Evolutionary conservation across 2,797 vertebrate genomes (phyloP).

Genomic region (Echiichthys vipera): DNA sequence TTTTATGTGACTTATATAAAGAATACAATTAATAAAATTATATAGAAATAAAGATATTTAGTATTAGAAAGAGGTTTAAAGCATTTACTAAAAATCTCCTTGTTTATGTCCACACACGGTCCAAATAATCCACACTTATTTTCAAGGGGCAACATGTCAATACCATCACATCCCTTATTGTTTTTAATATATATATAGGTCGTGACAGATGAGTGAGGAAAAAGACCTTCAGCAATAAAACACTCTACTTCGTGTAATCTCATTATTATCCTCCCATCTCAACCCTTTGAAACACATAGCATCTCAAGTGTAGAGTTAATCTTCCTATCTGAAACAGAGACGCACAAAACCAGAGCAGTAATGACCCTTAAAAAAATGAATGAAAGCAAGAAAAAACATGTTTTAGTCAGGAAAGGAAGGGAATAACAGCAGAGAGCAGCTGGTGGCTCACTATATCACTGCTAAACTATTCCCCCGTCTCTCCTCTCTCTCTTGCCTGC

Average conservation of each 20-base stretch:
- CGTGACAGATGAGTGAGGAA: slow-evolving; percentile 35
- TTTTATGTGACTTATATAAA: slow-evolving; percentile 85
- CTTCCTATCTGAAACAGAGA: slow-evolving; percentile 60
- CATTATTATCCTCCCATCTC: slow-evolving; percentile 63
- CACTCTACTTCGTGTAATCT: slow-evolving; percentile 61
- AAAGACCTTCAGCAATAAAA: slow-evolving; percentile 60
- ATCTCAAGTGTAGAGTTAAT: slow-evolving; percentile 71
- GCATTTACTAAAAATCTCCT: slow-evolving; percentile 18
- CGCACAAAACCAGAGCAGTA: slow-evolving; percentile 41
- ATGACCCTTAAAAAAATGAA: slow-evolving; percentile 48
- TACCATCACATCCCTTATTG: not conserved
- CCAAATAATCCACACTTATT: not conserved
- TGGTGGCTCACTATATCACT: slow-evolving; percentile 76
- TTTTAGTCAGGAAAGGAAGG: slow-evolving; percentile 55
- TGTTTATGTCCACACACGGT: not conserved
- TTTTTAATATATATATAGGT: slow-evolving; percentile 41
- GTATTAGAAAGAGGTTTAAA: slow-evolving; percentile 30
- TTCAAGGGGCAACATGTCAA: slow-evolving; percentile 27
- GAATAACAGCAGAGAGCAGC: slow-evolving; percentile 78
- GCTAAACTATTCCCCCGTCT: slow-evolving; percentile 75
- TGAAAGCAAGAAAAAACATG: slow-evolving; percentile 65
- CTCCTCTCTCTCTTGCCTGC: slow-evolving; percentile 61
- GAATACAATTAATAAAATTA: slow-evolving; percentile 76
- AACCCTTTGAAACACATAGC: slow-evolving; percentile 66
- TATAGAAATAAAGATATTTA: slow-evolving; percentile 22